phyloP scores from a whole-genome alignment of 2,113 vertebrate genomes.

The Otolemur garnettii region DNA sequence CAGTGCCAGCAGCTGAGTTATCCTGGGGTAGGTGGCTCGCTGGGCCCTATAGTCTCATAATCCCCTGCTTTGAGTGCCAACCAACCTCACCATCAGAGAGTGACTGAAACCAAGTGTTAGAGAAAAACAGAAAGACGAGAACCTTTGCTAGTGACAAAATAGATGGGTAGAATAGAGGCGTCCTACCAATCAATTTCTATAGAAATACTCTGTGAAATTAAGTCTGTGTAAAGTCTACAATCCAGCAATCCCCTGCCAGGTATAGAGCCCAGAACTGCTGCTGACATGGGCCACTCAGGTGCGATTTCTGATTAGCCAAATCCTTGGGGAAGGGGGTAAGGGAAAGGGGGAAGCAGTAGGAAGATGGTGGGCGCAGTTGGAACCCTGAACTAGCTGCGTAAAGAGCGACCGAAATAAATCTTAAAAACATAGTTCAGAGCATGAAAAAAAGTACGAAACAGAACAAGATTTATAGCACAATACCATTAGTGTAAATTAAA shows the following conservation, averaged over 20 bases:
- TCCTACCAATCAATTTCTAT: no score
- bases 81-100: not conserved
- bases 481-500: conserved; percentile 79
- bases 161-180: not conserved
- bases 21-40: not conserved
- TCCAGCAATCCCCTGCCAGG: not conserved
- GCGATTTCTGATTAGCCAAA: not conserved
- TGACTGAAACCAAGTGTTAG: not conserved
- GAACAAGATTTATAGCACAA: conserved; percentile 76
- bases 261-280: not conserved
- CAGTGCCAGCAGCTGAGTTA: not conserved
- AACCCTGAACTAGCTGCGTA: not conserved
- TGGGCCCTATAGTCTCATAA: not conserved
- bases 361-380: not conserved
- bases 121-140: not conserved
- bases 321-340: not conserved
- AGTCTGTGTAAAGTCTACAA: not conserved
- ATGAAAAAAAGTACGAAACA: not conserved
- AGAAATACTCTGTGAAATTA: conserved; percentile 1
- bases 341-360: no score
- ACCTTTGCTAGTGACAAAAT: not conserved
- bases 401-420: conserved; percentile 48
- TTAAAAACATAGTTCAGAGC: conserved; percentile 9
- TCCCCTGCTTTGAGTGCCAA: not conserved
- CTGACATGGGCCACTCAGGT: not conserved